Evolutionary conservation across 2,797 vertebrate species (phyloP).

Genomic region (Lycodopsis pacificus): DNA sequence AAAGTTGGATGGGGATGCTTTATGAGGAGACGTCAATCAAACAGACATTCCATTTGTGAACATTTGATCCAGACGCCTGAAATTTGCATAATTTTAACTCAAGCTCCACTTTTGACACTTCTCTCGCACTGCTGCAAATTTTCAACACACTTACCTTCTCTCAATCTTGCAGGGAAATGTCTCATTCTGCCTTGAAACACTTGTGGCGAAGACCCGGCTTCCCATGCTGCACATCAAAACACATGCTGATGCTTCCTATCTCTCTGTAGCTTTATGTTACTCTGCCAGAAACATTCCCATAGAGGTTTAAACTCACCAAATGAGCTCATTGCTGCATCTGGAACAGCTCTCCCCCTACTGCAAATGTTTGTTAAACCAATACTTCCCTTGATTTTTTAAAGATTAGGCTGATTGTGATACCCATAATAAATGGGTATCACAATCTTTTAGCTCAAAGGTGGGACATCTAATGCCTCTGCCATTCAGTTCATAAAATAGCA

Average conservation of each 20-base stretch:
- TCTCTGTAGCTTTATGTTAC: slow-evolving; percentile 35
- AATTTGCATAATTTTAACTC: slow-evolving; percentile 45
- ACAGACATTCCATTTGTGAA: slow-evolving; percentile 24
- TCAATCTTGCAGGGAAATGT: slow-evolving; percentile 29
- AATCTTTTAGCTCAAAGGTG: slow-evolving; percentile 46
- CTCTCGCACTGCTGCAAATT: slow-evolving; percentile 31
- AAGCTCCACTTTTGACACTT: slow-evolving; percentile 41
- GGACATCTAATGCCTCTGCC: neutral
- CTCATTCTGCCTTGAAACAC: slow-evolving; percentile 33
- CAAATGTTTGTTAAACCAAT: slow-evolving; percentile 27
- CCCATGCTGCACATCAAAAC: slow-evolving; percentile 48
- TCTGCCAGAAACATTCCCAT: slow-evolving; percentile 1
- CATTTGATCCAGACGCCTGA: slow-evolving; percentile 37
- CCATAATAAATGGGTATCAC: slow-evolving; percentile 36
- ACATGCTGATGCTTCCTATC: slow-evolving; percentile 16
- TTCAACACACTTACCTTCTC: slow-evolving; percentile 30
- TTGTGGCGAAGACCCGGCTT: slow-evolving; percentile 23
- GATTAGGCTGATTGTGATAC: slow-evolving; percentile 21
- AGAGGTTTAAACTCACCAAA: slow-evolving; percentile 13
- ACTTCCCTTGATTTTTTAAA: slow-evolving; percentile 26
- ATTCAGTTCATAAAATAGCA: slow-evolving; percentile 31
- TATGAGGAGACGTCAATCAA: slow-evolving; percentile 31
- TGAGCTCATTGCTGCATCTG: slow-evolving; percentile 20
- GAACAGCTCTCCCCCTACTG: slow-evolving; percentile 8
- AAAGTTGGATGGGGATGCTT: slow-evolving; percentile 22